Base-by-base conservation (phyloP, 2,888 invertebrate species). In the Schizaphis graminum region DNA sequence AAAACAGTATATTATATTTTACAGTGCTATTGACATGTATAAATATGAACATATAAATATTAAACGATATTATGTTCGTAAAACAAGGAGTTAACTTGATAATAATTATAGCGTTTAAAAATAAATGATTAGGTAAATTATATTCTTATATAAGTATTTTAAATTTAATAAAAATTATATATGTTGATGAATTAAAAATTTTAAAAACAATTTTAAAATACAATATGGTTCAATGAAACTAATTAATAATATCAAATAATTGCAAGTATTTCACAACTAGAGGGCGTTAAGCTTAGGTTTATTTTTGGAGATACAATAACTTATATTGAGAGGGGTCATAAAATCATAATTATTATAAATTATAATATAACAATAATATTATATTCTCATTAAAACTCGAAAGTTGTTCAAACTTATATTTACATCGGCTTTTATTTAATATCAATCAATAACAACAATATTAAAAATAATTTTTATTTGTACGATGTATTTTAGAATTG, bases 261-360 rank as follows among this genome's bases (percentile, higher is more conserved):
- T n/a, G n/a, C 16, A 67, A 67, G 5, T 35, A n/a, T 67, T 67
- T 67, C n/a, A 41, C 91, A 49, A n/a, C 53, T 91, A 91, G 91
- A 91, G 53, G 91, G 91, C 91, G 91, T 91, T 91, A 41, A 91
- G 91, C 24, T 84, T 91, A 91, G 91, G 91, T 91, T 84, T 41
- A 41, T 56, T 84, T 61, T 90, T 61, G 44, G 61, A 67, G 21
- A 47, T 67, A 16, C n/a, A 67, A 35, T 13, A 5, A 67, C n/a
- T 13, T 7, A 13, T 85, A 41, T 2, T 24, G 24, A 84, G 41
- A 84, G 10, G 8, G 26, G 35, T 26, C 41, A 26, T n/a, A 84
- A 84, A 41, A 84, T 67, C n/a, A 7, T 85, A 85, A 24, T 84
- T 47, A 47, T 47, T 47, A 47, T 47, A 47, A 49, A 49, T 49